Base-by-base conservation (phyloP, 2,888 invertebrate species). In the Lasioglossum morio region DNA sequence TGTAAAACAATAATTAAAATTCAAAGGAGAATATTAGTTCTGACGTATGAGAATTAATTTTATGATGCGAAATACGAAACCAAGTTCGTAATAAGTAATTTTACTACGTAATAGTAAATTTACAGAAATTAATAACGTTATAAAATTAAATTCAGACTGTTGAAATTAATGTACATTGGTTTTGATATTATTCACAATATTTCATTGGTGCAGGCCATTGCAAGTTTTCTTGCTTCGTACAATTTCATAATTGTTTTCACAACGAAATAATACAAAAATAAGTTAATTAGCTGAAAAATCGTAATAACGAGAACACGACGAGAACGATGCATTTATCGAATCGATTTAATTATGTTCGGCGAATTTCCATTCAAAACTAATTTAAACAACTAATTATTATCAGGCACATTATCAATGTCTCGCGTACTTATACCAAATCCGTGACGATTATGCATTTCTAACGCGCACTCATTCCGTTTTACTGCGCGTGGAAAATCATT, bases 371-470 rank as follows among this genome's bases (percentile, higher is more conserved):
- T 84, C 82, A 48, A 77, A 77, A 46, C 53, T 69, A 73, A 81
- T 82, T 84, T 77, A 76, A 81, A 69, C 48, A n/a, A 77, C 40
- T 66, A 69, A 84, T 83, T 83, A 84, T 83, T 83, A 81, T 72
- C 77, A 57, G 72, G n/a, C 23, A 66, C n/a, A 57, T 78, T 84
- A 84, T 73, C 78, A 78, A 76, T 30, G 19, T 43, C 37, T 1
- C 34, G 69, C 14, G 37, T 27, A 60, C 60, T 27, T 60, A 77
- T 60, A 82, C 73, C 57, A 53, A 70, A 78, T 84, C 48, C 84
- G 57, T 74, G 77, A 78, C 83, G 73, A 73, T 82, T 73, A 60
- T 48, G 48, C 83, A 72, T 46, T 78, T 83, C 84, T 82, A 83
- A 82, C 77, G 53, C 30, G 77, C 84, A 48, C 60, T 57, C 57